Conservation (phyloP, 1,140 invertebrate genomes). For the Polypedilum pembai region DNA sequence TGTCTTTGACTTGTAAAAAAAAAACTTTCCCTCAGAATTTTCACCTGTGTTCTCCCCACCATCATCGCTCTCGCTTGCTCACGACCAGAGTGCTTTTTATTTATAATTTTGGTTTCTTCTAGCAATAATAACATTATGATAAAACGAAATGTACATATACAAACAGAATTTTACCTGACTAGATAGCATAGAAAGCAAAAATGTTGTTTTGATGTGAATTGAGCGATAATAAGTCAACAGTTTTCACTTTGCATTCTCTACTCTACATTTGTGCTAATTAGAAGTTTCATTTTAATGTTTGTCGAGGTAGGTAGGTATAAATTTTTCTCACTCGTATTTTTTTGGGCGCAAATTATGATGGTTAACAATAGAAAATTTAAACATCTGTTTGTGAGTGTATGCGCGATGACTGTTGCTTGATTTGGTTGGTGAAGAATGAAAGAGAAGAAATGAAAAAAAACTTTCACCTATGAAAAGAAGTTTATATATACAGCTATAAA, state of each 20-base stretch:
- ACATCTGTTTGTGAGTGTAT: background rate
- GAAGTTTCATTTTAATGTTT: slow-evolving; percentile 22
- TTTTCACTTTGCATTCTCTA: slow-evolving; percentile 27
- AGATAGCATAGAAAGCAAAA: background rate
- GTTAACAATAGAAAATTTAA: background rate
- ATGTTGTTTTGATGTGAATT: background rate
- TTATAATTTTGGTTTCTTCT: no score
- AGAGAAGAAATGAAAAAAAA: background rate
- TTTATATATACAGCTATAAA: slow-evolving; percentile 20
- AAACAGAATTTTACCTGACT: no score
- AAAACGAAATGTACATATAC: no score
- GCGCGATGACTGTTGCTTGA: background rate
- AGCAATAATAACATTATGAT: no score
- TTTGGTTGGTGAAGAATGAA: slow-evolving; percentile 17
- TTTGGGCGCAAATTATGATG: background rate
- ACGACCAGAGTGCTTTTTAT: no score
- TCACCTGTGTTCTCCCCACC: slow-evolving; percentile 15
- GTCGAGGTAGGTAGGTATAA: background rate
- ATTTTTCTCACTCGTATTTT: no score
- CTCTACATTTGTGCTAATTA: slow-evolving; percentile 23
- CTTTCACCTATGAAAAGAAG: background rate
- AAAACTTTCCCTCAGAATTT: slow-evolving; percentile 18
- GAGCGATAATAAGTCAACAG: background rate
- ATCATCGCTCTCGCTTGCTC: background rate
- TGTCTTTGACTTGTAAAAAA: slow-evolving; percentile 10